Percentiles rank a stretch among this genome's conserved stretches.
Evolutionary conservation across 2,113 vertebrate species (phyloP).

Genomic region (Accipiter virgatus): DNA sequence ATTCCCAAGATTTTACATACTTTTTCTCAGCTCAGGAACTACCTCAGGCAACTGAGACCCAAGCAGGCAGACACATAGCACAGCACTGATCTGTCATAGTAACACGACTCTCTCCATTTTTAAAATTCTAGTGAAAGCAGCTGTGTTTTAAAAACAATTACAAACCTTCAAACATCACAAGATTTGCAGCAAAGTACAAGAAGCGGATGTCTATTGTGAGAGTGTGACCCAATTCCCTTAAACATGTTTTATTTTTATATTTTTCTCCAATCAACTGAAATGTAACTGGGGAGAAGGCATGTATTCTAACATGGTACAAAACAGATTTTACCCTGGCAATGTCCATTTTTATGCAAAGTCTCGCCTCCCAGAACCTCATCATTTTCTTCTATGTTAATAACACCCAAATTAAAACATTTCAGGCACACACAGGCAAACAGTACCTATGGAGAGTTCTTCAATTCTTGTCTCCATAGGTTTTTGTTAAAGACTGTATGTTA

Average conservation of each 20-base stretch:
- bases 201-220: background rate
- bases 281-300: background rate
- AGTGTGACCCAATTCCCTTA: background rate
- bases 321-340: background rate
- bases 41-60: background rate
- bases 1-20: background rate
- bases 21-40: background rate
- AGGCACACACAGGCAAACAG: background rate
- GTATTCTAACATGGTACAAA: background rate
- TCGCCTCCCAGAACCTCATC: background rate
- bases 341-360: background rate
- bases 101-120: background rate
- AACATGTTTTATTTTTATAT: background rate
- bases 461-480: too few species aligned
- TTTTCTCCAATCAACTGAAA: background rate
- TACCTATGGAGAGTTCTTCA: background rate
- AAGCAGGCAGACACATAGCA: background rate
- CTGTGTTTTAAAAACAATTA: background rate
- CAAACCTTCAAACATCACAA: background rate
- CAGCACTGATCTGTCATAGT: background rate
- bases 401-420: background rate
- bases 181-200: background rate
- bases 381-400: background rate
- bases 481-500: background rate
- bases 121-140: background rate